Evolutionary conservation across 2,888 invertebrate species (phyloP).

Genomic region (Urechis unicinctus): DNA sequence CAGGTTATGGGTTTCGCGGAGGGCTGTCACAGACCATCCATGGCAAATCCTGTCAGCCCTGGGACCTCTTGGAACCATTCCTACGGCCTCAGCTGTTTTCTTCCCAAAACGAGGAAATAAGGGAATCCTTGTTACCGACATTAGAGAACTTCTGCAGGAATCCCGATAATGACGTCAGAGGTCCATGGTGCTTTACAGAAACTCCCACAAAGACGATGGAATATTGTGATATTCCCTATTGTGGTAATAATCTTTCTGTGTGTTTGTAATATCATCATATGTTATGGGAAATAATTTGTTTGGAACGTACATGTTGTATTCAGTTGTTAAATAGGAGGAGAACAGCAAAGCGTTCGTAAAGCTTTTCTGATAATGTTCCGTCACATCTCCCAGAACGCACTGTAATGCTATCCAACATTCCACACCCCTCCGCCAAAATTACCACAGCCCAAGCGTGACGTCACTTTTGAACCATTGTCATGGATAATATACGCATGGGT

Average conservation of each 20-base stretch:
- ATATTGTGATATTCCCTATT: slow-evolving; percentile 14
- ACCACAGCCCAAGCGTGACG: too few species aligned
- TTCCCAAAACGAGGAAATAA: slow-evolving; percentile 6
- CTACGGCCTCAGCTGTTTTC: slow-evolving; percentile 9
- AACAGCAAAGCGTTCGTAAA: too few species aligned
- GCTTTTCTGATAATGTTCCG: too few species aligned
- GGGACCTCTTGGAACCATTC: slow-evolving; percentile 4
- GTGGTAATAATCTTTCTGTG: slow-evolving; percentile 13
- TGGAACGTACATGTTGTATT: too few species aligned
- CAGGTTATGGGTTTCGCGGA: slow-evolving; percentile 10
- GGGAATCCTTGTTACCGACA: neutral
- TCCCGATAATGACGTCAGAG: slow-evolving; percentile 16
- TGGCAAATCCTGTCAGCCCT: slow-evolving; percentile 2
- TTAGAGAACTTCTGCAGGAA: slow-evolving; percentile 17
- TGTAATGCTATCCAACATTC: too few species aligned
- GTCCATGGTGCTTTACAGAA: slow-evolving; percentile 21
- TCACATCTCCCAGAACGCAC: too few species aligned
- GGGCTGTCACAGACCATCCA: neutral
- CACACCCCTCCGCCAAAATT: too few species aligned
- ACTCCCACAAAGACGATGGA: slow-evolving; percentile 13
- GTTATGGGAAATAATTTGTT: too few species aligned
- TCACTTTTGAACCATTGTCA: neutral
- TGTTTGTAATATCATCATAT: too few species aligned
- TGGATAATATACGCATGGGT: too few species aligned
- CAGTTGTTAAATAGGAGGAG: too few species aligned